Evolutionary conservation across 2,888 invertebrate species (phyloP), one percentile per base, ranked within the genome.

Genomic region (Elysia crispata): DNA sequence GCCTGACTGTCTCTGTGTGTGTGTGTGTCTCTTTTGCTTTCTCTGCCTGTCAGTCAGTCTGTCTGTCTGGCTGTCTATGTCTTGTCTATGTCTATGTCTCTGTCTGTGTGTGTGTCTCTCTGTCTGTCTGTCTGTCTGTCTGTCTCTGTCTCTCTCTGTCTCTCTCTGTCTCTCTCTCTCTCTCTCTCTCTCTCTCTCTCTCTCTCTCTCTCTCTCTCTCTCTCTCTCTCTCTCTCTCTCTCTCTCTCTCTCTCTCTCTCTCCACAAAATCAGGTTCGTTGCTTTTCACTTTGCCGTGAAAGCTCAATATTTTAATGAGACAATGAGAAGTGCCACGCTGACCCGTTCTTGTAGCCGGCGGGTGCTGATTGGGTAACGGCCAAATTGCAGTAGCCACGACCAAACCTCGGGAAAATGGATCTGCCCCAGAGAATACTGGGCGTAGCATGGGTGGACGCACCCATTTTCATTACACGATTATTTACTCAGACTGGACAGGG

Each of bases 401-500:
- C 73, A 74, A 66, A 41, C 74, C 30, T 25, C 54, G 31, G 41
- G 57, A 74, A 74, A 79, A 79, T 74, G 11, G 67, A 74, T 41
- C 79, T 57, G 18, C 79, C 67, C 79, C 1, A 57, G 67, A 64
- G 72, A 73, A 18, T 41, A 31, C 31, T 41, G 41, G 41, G 41
- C 41, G 41, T 41, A 41, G 41, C 41, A 41, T 6, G 41, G 41
- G 41, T 11, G n/a, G 67, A 57, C 18, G 31, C 25, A 66, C 66
- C 67, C 74, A 67, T 67, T 79, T 74, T 79, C 74, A 79, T 79
- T 79, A 79, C 79, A 79, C 79, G 79, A 74, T 79, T 79, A 79
- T 79, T 79, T 79, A 79, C 79, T 79, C 79, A 33, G n/a, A 74
- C 31, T 54, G 30, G 74, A 78, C 73, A 73, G 78, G 30, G 50